Percentiles rank a stretch among this genome's conserved stretches.
Conservation (phyloP, 1,140 invertebrate species). For the Adoxophyes honmai region DNA sequence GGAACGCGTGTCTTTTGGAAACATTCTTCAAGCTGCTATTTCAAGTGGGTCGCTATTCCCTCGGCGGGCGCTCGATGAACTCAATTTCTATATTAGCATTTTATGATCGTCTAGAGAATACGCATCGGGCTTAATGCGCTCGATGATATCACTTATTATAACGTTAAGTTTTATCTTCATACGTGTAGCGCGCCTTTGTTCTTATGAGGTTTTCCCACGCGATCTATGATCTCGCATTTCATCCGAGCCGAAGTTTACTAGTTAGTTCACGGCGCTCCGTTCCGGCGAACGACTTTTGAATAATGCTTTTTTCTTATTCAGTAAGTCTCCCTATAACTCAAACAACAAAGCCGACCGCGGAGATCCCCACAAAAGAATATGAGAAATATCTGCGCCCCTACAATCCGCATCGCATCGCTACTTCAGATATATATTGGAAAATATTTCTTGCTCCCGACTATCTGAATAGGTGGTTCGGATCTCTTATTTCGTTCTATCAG, state of each 20-base stretch:
- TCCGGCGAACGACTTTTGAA: conserved; percentile 34
- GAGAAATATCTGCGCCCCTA: conserved; percentile 59
- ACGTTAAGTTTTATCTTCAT: background rate
- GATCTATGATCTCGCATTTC: background rate
- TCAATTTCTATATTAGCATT: background rate
- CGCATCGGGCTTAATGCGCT: background rate
- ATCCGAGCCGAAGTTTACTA: conserved; percentile 22
- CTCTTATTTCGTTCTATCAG: conserved; percentile 32
- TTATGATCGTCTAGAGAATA: background rate
- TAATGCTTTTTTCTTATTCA: conserved; percentile 56
- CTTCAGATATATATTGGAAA: conserved; percentile 58
- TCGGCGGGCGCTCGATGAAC: background rate
- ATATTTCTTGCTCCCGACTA: conserved; percentile 47
- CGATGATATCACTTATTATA: conserved; percentile 1
- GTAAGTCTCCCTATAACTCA: conserved; percentile 49
- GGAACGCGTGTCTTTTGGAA: conserved; percentile 33
- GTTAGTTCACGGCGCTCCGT: conserved; percentile 28
- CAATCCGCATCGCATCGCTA: conserved; percentile 56
- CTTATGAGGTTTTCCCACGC: conserved; percentile 4
- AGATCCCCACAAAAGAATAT: conserved; percentile 64
- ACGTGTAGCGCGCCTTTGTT: background rate
- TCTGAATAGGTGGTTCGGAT: conserved; percentile 46
- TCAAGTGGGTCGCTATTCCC: conserved; percentile 6
- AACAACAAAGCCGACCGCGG: conserved; percentile 55
- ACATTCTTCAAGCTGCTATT: conserved; percentile 17